phyloP scores from a whole-genome alignment of 2,797 vertebrate species.

The Gadopsis bispinosus region DNA sequence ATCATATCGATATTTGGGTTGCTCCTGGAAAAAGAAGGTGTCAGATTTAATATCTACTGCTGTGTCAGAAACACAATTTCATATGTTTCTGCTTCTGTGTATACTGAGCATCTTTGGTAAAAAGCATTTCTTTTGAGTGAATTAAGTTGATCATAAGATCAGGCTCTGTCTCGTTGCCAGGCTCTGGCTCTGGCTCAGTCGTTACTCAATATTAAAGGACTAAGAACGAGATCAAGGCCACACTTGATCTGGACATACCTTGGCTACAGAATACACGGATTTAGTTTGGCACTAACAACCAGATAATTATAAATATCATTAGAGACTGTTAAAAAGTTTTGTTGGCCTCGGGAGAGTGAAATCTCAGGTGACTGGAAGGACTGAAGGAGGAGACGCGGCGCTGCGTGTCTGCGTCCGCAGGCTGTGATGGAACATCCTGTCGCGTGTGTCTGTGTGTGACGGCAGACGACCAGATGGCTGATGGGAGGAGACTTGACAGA shows the following conservation, averaged over 20 bases:
- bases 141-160: not conserved
- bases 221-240: not conserved
- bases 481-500: conserved; percentile 53
- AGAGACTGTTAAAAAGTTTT: not conserved
- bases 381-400: conserved; percentile 37
- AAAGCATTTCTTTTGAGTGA: not conserved
- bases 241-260: not conserved
- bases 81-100: no score
- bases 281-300: not conserved
- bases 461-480: conserved; percentile 59
- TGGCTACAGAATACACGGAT: not conserved
- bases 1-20: no score
- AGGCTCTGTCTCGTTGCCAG: not conserved
- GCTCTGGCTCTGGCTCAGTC: not conserved
- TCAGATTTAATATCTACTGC: no score
- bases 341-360: conserved; percentile 6
- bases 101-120: not conserved
- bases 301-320: not conserved
- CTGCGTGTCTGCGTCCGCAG: conserved; percentile 37
- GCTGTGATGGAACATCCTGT: conserved; percentile 43
- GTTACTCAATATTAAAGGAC: not conserved
- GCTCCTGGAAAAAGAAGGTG: no score
- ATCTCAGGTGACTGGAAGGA: conserved; percentile 44
- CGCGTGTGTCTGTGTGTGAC: conserved; percentile 17
- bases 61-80: no score